A percentile compares a stretch with the other conserved stretches of the same genome.
Evolutionary conservation across 2,113 vertebrate species (phyloP).

Genomic region (Naja naja): DNA sequence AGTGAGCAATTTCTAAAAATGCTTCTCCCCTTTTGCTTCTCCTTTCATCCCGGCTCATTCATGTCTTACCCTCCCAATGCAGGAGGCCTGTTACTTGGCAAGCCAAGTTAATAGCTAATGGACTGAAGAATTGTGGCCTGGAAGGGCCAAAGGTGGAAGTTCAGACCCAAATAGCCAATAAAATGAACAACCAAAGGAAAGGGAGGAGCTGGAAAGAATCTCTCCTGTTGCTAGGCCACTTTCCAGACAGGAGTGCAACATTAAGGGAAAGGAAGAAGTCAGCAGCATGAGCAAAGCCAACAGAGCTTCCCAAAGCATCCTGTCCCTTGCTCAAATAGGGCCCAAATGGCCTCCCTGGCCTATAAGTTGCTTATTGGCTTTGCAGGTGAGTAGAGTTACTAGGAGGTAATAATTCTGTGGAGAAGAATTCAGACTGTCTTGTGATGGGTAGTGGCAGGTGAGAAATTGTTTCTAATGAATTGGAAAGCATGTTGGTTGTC

Average conservation of each 20-base stretch:
- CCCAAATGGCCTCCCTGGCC: slow-evolving; percentile 50
- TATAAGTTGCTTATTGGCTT: slow-evolving; percentile 69
- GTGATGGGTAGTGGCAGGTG: neutral
- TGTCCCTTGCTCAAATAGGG: fast-evolving
- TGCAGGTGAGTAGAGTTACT: slow-evolving; percentile 66
- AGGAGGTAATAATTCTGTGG: neutral
- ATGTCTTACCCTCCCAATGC: neutral
- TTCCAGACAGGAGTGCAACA: fast-evolving
- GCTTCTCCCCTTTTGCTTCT: neutral
- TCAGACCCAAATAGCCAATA: neutral
- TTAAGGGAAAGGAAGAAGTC: neutral
- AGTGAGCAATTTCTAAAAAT: neutral
- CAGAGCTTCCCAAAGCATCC: neutral
- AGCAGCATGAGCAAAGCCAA: slow-evolving; percentile 53
- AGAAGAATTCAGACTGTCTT: neutral
- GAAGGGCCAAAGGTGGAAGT: slow-evolving; percentile 61
- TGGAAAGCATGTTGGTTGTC: neutral
- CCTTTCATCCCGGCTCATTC: neutral
- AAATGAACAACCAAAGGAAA: neutral
- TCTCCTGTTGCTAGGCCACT: fast-evolving
- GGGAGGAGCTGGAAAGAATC: neutral
- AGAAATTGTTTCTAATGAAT: neutral
- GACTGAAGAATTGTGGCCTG: slow-evolving; percentile 17
- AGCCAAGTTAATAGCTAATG: slow-evolving; percentile 68
- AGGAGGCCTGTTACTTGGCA: slow-evolving; percentile 51